Base-by-base conservation (phyloP, 1,140 invertebrate genomes). In the Thereuonema tuberculata region DNA sequence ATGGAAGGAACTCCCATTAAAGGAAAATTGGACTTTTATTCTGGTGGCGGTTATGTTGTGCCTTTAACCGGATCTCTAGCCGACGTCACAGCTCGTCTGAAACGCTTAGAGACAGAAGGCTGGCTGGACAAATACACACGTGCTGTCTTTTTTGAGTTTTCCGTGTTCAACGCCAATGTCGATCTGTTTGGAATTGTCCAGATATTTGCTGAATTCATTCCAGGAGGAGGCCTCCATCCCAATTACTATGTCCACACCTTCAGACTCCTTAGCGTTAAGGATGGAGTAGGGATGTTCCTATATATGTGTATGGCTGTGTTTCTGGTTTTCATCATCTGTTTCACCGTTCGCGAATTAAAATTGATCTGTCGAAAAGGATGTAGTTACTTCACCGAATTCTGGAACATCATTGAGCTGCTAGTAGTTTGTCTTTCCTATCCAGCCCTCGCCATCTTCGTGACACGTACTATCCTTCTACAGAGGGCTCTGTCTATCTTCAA, bases 71-170 rank as follows among this genome's bases (percentile, higher is more conserved):
- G 77, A n/a, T 71, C 68, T 31, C 65, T 66, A 29, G 56, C 67
- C 2, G 67, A 69, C 3, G 62, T 79, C 1, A 64, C 62, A 25
- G 59, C 63, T 9, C 69, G 71, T 50, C 66, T 80, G 31, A 60
- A 67, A 12, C 49, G 65, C 20, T 64, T 81, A 23, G 60, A 77
- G 57, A 59, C 62, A 1, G 64, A 75, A 54, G 62, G 69, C 26
- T 82, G 80, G 80, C 75, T 81, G n/a, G 80, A 81, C 62, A 64
- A 68, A 55, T 68, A 74, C 53, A 81, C 80, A 0, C 63, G 80
- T 59, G 80, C 78, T 2, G 71, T 82, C 9, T 76, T 81, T 62
- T 68, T 78, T 1, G 79, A 82, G 63, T 79, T 81, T 63, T 78
- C 79, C 2, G 70, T 75, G 14, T 82, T 80, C 66, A 82, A 82